Percentiles rank a stretch among this genome's conserved stretches.
Conservation (phyloP, 2,888 invertebrate genomes). For the Clivina fossor region DNA sequence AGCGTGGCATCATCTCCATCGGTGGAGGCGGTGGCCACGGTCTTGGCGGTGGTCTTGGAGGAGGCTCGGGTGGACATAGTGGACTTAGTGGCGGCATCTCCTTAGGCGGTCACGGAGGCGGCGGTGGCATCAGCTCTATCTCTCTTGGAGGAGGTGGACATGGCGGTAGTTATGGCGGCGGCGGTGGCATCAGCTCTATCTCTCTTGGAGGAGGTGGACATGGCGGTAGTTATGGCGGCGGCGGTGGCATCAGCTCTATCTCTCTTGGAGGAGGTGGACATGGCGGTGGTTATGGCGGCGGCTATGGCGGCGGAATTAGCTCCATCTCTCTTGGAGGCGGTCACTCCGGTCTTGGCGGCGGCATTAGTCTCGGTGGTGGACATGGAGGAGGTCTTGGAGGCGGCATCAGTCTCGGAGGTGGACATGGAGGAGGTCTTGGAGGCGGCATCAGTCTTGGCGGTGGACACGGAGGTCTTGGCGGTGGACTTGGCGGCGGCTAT, state of each 20-base stretch:
- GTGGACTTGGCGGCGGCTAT: neutral
- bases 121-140: slow-evolving; percentile 14
- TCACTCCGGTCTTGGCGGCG: neutral
- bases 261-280: slow-evolving; percentile 8
- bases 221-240: slow-evolving; percentile 13
- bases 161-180: slow-evolving; percentile 6
- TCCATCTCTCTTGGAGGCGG: neutral
- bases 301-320: neutral
- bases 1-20: slow-evolving; percentile 21
- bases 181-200: slow-evolving; percentile 1
- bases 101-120: slow-evolving; percentile 13
- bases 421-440: slow-evolving; percentile 2
- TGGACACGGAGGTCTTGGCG: slow-evolving; percentile 7
- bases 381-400: neutral
- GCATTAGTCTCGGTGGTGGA: neutral
- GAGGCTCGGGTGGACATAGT: neutral
- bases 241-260: slow-evolving; percentile 18
- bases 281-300: neutral
- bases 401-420: neutral
- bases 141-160: slow-evolving; percentile 3
- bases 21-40: slow-evolving; percentile 12
- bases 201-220: slow-evolving; percentile 14
- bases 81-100: slow-evolving; percentile 7
- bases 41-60: slow-evolving; percentile 8
- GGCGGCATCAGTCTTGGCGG: slow-evolving; percentile 10